Percentiles rank a stretch among this genome's conserved stretches.
Conservation (phyloP, 2,113 vertebrate species). For the Coturnix japonica region DNA sequence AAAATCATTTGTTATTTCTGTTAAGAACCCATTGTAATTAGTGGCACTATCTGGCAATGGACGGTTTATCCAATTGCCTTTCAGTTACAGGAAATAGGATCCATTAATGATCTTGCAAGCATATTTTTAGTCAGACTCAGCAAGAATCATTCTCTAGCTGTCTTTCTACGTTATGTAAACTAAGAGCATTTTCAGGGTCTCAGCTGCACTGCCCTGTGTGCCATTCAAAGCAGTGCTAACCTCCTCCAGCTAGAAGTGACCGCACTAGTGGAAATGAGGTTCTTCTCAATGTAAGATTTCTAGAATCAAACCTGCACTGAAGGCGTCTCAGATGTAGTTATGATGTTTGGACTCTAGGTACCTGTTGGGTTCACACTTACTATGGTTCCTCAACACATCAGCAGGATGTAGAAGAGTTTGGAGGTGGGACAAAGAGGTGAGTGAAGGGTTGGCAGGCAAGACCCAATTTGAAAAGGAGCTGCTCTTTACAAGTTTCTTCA, state of each 20-base stretch:
- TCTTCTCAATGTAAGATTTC: not conserved
- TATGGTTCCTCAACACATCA: not conserved
- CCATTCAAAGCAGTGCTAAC: not conserved
- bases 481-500: not conserved
- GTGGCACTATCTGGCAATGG: constrained; percentile 5
- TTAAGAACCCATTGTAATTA: constrained; percentile 28
- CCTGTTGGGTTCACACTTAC: not conserved
- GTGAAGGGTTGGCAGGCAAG: not conserved
- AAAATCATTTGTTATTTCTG: not conserved
- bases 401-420: not conserved
- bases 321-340: not conserved
- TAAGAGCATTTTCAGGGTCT: not conserved
- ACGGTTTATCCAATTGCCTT: constrained; percentile 28
- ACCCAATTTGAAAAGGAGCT: not conserved
- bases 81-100: constrained; percentile 20
- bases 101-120: constrained; percentile 53
- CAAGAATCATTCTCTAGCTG: constrained; percentile 35
- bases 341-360: not conserved
- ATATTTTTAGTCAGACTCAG: constrained; percentile 33
- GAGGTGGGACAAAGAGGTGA: not conserved
- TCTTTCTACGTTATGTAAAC: constrained; percentile 33
- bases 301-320: not conserved
- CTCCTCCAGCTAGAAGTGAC: not conserved
- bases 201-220: not conserved
- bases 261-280: not conserved